phyloP scores from a whole-genome alignment of 2,888 invertebrate species.

The Agriopis marginaria region DNA sequence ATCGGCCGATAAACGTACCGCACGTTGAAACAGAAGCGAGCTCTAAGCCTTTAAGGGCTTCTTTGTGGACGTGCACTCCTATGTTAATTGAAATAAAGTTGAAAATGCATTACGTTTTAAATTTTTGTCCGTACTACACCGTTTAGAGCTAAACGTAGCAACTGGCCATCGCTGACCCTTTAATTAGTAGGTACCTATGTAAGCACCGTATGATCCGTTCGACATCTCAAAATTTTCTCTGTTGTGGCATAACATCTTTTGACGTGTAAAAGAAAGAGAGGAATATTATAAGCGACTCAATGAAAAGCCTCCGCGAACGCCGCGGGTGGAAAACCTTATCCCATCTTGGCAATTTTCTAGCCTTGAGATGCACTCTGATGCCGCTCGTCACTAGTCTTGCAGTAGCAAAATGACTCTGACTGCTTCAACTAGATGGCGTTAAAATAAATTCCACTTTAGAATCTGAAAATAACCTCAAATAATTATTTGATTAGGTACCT shows the following conservation, averaged over 20 bases:
- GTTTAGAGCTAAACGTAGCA: conserved; percentile 31
- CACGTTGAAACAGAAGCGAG: conserved; percentile 61
- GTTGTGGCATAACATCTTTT: not conserved
- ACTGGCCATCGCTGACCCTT: not conserved
- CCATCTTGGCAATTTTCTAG: conserved; percentile 40
- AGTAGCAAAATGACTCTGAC: conserved; percentile 57
- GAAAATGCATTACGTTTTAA: conserved; percentile 33
- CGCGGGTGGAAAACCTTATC: conserved; percentile 36
- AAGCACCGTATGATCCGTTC: too few relatives aligned
- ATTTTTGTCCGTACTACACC: conserved; percentile 39
- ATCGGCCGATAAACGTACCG: conserved; percentile 70
- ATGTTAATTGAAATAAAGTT: conserved; percentile 32
- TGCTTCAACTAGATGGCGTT: conserved; percentile 67
- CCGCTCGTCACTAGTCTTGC: conserved; percentile 52
- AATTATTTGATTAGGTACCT: not conserved
- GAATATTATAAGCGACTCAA: not conserved
- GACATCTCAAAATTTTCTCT: not conserved
- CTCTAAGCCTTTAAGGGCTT: conserved; percentile 56
- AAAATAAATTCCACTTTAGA: conserved; percentile 36
- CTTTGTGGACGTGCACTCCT: conserved; percentile 43
- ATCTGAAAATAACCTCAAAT: not conserved
- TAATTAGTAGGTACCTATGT: conserved; percentile 2
- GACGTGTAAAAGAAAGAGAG: not conserved
- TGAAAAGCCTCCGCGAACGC: conserved; percentile 30
- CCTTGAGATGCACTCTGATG: conserved; percentile 53